A percentile compares a stretch with the other conserved stretches of the same genome.
phyloP scores from a whole-genome alignment of 2,113 vertebrate species.

The Sylvietta virens region DNA sequence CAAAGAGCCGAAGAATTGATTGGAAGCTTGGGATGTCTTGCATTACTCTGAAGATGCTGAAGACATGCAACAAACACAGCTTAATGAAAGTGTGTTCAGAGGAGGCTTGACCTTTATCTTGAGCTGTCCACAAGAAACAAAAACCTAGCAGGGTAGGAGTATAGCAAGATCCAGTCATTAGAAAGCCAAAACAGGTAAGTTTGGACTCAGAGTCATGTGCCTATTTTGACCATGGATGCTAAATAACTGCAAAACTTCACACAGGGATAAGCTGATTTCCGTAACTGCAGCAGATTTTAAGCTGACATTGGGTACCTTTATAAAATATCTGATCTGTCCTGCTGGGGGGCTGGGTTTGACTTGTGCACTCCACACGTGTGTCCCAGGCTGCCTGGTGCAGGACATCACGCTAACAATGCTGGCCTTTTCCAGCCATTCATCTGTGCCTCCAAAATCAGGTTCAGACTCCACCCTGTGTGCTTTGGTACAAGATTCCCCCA shows the following conservation, averaged over 20 bases:
- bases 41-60: not conserved
- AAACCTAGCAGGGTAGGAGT: not conserved
- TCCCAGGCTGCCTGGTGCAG: not conserved
- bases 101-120: not conserved
- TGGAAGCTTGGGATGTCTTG: not conserved
- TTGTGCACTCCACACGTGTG: not conserved
- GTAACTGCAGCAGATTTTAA: not conserved
- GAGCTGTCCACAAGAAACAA: not conserved
- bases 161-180: not conserved
- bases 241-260: not conserved
- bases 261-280: not conserved
- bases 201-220: not conserved
- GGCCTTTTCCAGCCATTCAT: not conserved
- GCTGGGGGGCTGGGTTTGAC: not conserved
- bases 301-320: not conserved
- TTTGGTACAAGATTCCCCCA: constrained; percentile 47
- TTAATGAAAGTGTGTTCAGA: not conserved
- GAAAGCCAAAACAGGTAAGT: not conserved
- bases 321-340: not conserved
- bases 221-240: not conserved
- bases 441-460: constrained; percentile 15
- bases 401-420: not conserved
- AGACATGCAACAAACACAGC: not conserved
- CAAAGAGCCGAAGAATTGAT: not conserved
- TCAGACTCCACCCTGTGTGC: constrained; percentile 36